Evolutionary conservation across 2,797 vertebrate genomes (phyloP), one percentile per base, ranked within the genome.

Genomic region (Distichodus sexfasciatus): DNA sequence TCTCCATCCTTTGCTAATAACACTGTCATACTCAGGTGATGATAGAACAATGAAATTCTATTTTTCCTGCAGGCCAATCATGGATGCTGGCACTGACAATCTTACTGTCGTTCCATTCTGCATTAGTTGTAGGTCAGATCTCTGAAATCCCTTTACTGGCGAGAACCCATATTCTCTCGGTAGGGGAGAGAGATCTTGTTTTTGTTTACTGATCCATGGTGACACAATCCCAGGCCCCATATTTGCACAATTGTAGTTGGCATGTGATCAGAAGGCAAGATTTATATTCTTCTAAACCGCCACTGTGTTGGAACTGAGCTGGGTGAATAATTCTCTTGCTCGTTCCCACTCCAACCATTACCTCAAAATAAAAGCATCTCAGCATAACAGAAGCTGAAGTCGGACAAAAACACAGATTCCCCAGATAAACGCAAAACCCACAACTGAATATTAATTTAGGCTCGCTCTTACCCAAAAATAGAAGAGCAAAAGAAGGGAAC

Each of bases 171-270:
- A 17, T 23, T 57, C 58, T 57, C 41, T 57, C 35, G 19, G 77
- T 63, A 55, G 21, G 61, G 74, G 73, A 35, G 51, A 35, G 51
- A 46, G 58, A 72, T 46, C 71, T 59, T 70, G 62, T 68, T 75
- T 71, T 47, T 66, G 41, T 79, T 76, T 71, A 60, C 28, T 40
- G 51, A 46, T 15, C 72, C 26, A 54, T 17, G 66, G 36, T 55
- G 3, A 6, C 23, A 58, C 69, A 61, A 53, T 72, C 67, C 31
- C 68, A 76, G 74, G 82, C 79, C 83, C 73, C 72, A 74, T 70
- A 69, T 69, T 71, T 77, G 66, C 66, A 55, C 79, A 72, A 75
- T 72, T 65, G 68, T 59, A 79, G 76, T 69, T 80, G 77, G 64
- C 77, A 78, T 54, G 60, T 38, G 63, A 46, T 69, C 23, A 79